phyloP scores from a whole-genome alignment of 2,113 vertebrate genomes.

The Suricata suricatta region DNA sequence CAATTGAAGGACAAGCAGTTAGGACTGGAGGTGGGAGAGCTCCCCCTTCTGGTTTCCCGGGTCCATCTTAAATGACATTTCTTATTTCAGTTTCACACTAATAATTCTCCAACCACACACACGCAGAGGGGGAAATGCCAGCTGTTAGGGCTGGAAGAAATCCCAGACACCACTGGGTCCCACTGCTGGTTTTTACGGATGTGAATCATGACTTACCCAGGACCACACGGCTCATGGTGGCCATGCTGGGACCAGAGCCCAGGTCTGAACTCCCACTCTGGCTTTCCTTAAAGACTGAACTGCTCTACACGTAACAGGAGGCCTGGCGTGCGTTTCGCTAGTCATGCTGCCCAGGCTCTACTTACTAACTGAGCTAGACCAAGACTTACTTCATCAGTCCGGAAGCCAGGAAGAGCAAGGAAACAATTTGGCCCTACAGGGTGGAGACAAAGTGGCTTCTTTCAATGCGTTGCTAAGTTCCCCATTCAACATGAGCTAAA shows the following conservation, averaged over 20 bases:
- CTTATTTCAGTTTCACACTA: neutral
- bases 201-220: neutral
- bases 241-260: neutral
- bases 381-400: neutral
- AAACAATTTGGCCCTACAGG: neutral
- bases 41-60: neutral
- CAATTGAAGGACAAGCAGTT: neutral
- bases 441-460: neutral
- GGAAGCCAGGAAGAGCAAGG: neutral
- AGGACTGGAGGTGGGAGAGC: neutral
- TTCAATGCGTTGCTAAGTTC: neutral
- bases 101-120: neutral
- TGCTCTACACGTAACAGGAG: rapidly evolving
- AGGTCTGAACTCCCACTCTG: neutral
- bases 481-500: constrained; percentile 33
- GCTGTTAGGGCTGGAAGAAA: neutral
- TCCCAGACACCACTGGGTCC: neutral
- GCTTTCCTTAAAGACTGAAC: neutral
- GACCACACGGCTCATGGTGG: rapidly evolving
- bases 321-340: rapidly evolving
- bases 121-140: neutral
- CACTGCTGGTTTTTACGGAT: neutral
- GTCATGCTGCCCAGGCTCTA: rapidly evolving
- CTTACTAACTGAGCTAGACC: neutral
- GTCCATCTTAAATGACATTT: neutral